Percentiles rank a stretch among this genome's conserved stretches.
Conservation (phyloP, 2,113 vertebrate species). For the Alligator mississippiensis region DNA sequence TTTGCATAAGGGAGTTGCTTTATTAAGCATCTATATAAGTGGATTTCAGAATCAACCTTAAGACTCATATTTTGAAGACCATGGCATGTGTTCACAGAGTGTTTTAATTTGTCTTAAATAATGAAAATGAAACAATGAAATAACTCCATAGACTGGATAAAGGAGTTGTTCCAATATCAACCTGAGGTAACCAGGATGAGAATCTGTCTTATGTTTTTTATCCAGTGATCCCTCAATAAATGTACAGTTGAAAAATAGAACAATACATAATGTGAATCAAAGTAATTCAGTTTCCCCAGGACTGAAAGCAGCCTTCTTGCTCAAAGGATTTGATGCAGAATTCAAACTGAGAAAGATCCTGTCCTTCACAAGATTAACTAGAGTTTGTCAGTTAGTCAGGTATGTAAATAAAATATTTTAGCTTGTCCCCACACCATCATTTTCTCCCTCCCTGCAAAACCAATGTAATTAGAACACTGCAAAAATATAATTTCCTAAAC, state of each 20-base stretch:
- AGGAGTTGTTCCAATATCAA: neutral
- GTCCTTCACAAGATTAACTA: neutral
- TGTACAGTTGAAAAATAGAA: neutral
- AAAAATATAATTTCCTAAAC: neutral
- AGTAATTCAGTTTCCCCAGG: neutral
- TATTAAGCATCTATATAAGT: neutral
- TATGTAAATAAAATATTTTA: neutral
- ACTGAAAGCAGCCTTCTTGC: neutral
- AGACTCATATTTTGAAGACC: neutral
- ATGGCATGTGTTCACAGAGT: neutral
- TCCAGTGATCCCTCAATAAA: neutral
- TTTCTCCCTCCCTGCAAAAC: neutral
- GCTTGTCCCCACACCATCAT: neutral
- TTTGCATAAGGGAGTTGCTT: neutral
- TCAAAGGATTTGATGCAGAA: neutral
- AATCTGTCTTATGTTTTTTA: neutral
- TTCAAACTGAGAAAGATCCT: neutral
- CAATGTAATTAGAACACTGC: neutral
- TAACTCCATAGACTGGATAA: neutral
- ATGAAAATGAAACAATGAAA: neutral
- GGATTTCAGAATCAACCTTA: neutral
- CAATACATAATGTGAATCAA: neutral
- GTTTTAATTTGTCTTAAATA: neutral
- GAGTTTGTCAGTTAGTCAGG: neutral
- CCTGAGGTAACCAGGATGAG: neutral